Evolutionary conservation across 2,888 invertebrate genomes (phyloP).

Genomic region (Cheilosia vernalis): DNA sequence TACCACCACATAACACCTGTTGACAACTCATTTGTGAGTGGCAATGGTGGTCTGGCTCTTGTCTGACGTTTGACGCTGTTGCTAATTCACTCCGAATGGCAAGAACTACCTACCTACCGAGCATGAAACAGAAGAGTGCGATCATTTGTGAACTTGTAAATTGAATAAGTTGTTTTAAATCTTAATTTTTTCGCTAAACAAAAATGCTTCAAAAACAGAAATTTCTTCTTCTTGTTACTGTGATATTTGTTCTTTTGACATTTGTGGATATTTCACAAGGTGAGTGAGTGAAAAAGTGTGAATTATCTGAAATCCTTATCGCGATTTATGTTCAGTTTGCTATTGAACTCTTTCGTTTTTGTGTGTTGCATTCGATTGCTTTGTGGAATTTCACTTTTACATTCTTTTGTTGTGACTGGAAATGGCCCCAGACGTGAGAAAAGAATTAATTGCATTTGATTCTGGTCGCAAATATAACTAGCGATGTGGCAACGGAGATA

Average conservation of each 20-base stretch:
- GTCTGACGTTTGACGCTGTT: slow-evolving; percentile 35
- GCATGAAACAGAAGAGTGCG: slow-evolving; percentile 47
- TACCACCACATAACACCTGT: slow-evolving; percentile 16
- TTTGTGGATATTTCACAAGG: slow-evolving; percentile 76
- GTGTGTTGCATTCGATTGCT: slow-evolving; percentile 20
- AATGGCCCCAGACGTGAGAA: neutral
- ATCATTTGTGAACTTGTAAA: slow-evolving; percentile 22
- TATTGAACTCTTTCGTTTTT: slow-evolving; percentile 77
- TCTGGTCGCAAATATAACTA: too few species aligned
- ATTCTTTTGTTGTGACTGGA: slow-evolving; percentile 40
- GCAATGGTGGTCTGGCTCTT: neutral
- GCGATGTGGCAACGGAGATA: neutral
- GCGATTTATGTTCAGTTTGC: slow-evolving; percentile 56
- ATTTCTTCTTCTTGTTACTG: slow-evolving; percentile 67
- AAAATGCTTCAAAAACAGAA: slow-evolving; percentile 64
- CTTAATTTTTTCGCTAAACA: neutral
- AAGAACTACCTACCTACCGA: slow-evolving; percentile 24
- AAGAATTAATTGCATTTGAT: too few species aligned
- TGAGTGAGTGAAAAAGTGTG: slow-evolving; percentile 64
- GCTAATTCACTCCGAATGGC: slow-evolving; percentile 33
- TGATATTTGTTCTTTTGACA: slow-evolving; percentile 77
- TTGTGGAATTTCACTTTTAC: slow-evolving; percentile 46
- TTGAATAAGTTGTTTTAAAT: slow-evolving; percentile 12
- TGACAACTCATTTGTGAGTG: slow-evolving; percentile 27
- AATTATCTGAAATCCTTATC: slow-evolving; percentile 28